Evolutionary conservation across 2,888 invertebrate genomes (phyloP), one percentile per base, ranked within the genome.

Genomic region (Caenorhabditis afra): DNA sequence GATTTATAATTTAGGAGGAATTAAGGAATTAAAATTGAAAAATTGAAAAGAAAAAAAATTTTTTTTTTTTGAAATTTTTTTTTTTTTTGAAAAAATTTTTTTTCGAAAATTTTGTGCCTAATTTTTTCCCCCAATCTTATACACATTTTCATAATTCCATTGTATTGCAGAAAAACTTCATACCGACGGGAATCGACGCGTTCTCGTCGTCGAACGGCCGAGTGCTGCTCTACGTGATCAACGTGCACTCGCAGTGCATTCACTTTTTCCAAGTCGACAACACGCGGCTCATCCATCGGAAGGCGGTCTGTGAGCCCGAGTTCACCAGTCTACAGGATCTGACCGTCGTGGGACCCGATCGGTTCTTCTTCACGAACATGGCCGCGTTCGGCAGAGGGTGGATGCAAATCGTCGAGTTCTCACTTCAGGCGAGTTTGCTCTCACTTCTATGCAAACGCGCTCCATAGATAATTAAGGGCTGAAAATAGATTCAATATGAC

Each of bases 281-380:
- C 49, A 23, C 47, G 7, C 71, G 78, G 8, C 73, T 85, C 1
- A 68, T 74, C 10, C 84, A 88, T 78, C 67, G 83, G 41, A 86
- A 86, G 75, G 81, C 85, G 10, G 76, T 88, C 45, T 76, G 78
- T 41, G 82, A 87, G 67, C 50, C 78, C 53, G 65, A 52, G 12
- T 75, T 75, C 16, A 47, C 80, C n/a, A 87, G 86, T 53, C 74
- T 87, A 1, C 81, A 82, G 14, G 86, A 85, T 68, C 66, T 89
- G 12, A 79, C 78, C 0, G 89, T 84, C 1, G 83, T 88, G 11
- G 88, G 87, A 0, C 82, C 88, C 1, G 89, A 89, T 62, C 61
- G 85, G 41, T 85, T 89, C 59, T 85, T 88, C 66, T 35, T 88
- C 41, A 85, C 87, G 3, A 88, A 87, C 74, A 61, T 83, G 41